Conservation (phyloP, 1,140 invertebrate genomes). For the Sogatella furcifera region DNA sequence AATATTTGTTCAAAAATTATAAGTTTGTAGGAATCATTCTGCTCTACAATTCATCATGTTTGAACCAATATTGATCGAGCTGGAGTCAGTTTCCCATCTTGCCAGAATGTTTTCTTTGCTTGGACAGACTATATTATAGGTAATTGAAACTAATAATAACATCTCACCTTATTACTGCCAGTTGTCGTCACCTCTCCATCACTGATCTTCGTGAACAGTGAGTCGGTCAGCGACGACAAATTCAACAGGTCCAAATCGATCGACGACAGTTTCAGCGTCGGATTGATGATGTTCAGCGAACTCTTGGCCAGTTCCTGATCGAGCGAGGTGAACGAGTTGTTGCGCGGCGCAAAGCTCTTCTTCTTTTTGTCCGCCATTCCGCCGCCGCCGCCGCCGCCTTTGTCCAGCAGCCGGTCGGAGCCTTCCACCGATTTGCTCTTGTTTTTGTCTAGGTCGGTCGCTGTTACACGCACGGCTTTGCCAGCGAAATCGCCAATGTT, state of each 20-base stretch:
- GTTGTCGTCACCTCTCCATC: conserved; percentile 18
- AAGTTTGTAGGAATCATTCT: too few relatives aligned
- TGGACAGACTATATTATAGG: too few relatives aligned
- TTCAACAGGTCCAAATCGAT: conserved; percentile 23
- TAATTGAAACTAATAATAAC: too few relatives aligned
- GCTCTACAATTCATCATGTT: too few relatives aligned
- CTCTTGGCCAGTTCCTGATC: conserved; percentile 18
- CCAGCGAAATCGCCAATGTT: conserved; percentile 5
- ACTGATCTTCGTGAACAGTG: conserved; percentile 24
- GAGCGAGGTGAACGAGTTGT: conserved; percentile 21
- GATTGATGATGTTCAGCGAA: conserved; percentile 13
- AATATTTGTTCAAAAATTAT: too few relatives aligned
- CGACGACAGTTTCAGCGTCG: conserved; percentile 19
- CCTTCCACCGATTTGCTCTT: conserved; percentile 13
- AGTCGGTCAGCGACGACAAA: conserved; percentile 19
- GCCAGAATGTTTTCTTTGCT: too few relatives aligned
- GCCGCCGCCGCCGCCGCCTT: background rate
- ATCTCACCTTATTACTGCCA: too few relatives aligned
- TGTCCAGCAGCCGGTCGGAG: background rate
- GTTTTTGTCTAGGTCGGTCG: conserved; percentile 9
- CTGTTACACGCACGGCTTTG: conserved; percentile 8
- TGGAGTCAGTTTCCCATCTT: too few relatives aligned
- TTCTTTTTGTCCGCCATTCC: conserved; percentile 2
- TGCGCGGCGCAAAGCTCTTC: conserved; percentile 7
- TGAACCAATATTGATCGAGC: too few relatives aligned